These are phyloP conservation scores for Callaeas wilsoni DNA, from an alignment of 2,113 vertebrate species.

Conservation along the genomic window DNA sequence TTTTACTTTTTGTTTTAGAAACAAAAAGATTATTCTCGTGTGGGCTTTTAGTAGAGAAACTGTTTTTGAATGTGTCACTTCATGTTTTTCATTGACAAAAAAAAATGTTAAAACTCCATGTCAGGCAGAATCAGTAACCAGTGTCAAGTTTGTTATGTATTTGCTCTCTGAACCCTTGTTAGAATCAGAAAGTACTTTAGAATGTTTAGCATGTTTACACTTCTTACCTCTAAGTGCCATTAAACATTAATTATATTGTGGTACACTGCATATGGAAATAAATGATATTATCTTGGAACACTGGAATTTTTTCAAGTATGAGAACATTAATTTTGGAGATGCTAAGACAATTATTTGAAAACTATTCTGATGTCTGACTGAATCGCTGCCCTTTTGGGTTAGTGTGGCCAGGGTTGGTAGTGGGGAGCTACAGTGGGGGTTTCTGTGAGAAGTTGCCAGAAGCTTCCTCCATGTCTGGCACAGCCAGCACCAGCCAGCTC, in stretches of 20 bases:
- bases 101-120: neutral
- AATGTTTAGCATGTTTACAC: neutral
- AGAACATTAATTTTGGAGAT: neutral
- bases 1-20: neutral
- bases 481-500: neutral
- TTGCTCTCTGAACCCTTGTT: neutral
- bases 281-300: neutral
- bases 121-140: neutral
- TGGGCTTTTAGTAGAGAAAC: neutral
- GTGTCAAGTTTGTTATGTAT: neutral
- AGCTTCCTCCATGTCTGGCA: neutral
- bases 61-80: neutral
- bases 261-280: neutral
- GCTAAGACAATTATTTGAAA: neutral
- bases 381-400: neutral
- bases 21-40: accelerated
- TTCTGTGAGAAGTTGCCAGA: neutral
- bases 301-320: neutral
- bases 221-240: neutral
- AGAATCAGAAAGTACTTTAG: neutral
- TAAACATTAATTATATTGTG: neutral
- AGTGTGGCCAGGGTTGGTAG: neutral
- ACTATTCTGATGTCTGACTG: neutral
- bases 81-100: neutral
- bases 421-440: neutral